Conservation (phyloP, 1,140 invertebrate species). For the Dendroctonus valens region DNA sequence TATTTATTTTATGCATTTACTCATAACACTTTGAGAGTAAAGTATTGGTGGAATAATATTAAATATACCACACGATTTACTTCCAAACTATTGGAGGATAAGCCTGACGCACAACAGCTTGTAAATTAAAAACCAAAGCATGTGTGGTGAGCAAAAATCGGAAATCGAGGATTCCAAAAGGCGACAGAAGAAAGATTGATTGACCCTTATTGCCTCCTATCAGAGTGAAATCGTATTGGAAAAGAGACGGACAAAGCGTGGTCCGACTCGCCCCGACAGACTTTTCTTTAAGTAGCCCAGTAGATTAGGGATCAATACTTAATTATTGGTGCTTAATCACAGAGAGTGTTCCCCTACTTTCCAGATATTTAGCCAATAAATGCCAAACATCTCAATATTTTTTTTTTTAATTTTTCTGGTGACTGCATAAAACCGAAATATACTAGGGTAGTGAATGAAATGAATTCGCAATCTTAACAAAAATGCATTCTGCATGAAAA, state of each 20-base stretch:
- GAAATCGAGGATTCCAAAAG: conserved; percentile 20
- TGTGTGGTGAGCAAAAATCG: conserved; percentile 25
- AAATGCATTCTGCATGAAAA: no score
- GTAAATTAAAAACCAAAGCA: conserved; percentile 24
- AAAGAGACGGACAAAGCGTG: conserved; percentile 24
- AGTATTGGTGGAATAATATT: conserved; percentile 1
- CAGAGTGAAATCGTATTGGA: conserved; percentile 21
- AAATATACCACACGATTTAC: background rate
- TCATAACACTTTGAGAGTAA: background rate
- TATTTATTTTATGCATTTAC: conserved; percentile 11
- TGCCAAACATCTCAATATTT: no score
- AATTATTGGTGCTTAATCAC: conserved; percentile 42
- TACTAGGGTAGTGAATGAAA: no score
- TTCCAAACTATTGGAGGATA: no score
- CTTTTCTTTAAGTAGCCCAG: conserved; percentile 34
- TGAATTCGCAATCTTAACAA: no score
- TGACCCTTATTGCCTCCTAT: conserved; percentile 28
- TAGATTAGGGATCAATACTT: conserved; percentile 44
- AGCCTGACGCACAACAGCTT: background rate
- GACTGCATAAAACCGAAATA: no score
- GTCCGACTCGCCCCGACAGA: conserved; percentile 17
- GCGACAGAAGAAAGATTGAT: conserved; percentile 33
- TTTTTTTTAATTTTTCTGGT: no score
- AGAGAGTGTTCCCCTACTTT: conserved; percentile 34
- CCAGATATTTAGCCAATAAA: background rate